Evolutionary conservation across 2,113 vertebrate genomes (phyloP).

Genomic region (Vireo altiloquus): DNA sequence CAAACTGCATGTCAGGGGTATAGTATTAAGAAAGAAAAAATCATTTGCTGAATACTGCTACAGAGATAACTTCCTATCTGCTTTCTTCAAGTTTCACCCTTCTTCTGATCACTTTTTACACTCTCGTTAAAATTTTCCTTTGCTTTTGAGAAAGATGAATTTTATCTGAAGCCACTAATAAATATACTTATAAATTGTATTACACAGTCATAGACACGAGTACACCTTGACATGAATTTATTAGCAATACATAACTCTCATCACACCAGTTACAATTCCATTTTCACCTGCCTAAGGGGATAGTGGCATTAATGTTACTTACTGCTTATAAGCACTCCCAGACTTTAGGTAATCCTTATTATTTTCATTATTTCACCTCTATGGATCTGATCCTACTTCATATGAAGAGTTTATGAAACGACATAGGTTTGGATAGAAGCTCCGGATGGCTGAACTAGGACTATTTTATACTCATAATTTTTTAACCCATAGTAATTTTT

Average conservation of each 20-base stretch:
- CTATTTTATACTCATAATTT: background rate
- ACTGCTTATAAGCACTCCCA: background rate
- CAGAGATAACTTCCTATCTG: background rate
- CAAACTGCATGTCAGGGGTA: background rate
- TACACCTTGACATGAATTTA: background rate
- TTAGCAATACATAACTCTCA: background rate
- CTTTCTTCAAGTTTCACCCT: background rate
- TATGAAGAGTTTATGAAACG: background rate
- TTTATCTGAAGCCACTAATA: background rate
- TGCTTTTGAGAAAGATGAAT: background rate
- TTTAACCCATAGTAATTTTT: background rate
- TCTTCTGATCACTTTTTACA: background rate
- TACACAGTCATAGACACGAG: background rate
- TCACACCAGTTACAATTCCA: constrained; percentile 38
- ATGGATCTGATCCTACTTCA: background rate
- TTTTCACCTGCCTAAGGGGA: constrained; percentile 16
- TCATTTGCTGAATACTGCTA: background rate
- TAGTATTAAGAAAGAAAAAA: background rate
- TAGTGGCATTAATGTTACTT: background rate
- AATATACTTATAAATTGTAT: background rate
- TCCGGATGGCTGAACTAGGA: background rate
- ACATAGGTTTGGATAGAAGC: background rate
- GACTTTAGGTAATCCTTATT: background rate
- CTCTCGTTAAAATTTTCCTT: background rate
- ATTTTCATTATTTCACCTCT: background rate